Evolutionary conservation across 2,797 vertebrate genomes (phyloP), one percentile per base, ranked within the genome.

Genomic region (Mareca penelope): DNA sequence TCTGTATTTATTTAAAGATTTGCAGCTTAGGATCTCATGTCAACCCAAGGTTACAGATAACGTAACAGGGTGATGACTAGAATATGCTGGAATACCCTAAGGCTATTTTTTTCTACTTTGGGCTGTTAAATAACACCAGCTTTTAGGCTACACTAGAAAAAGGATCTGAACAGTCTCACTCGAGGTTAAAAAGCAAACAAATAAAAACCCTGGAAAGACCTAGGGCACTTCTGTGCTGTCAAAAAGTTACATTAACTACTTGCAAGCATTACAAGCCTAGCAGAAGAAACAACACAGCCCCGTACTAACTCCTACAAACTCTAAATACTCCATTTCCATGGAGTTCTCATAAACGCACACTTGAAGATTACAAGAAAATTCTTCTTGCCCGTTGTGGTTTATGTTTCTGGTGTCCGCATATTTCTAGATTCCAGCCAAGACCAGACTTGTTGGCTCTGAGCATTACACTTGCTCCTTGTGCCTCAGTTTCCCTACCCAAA

Each of bases 101-200:
- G 67, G 93, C 89, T 93, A 9, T 68, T 78, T 81, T 93, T 85
- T 94, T 63, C 81, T 93, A 79, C 90, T 95, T 85, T 80, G 68
- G 63, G 70, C 37, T 92, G 73, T 89, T 95, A 93, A 96, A 70
- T 93, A 93, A 95, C 91, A 88, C 80, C 94, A 91, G 85, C 77
- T 95, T 93, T 92, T 73, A 92, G 55, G 85, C 83, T 84, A 39
- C 6, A 50, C 12, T 73, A 86, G 90, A 91, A 84, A 91, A 95
- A 91, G 31, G 87, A 94, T 84, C 73, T 12, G 35, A 86, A 79
- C 55, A 50, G 79, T 84, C 70, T 95, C 77, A 77, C 59, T 70
- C 2, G 42, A 95, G 85, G 83, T 94, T 95, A 90, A 86, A 95
- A 91, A 52, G 31, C 60, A 85, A 92, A 83, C 42, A 84, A 77